Conservation (phyloP, 2,797 vertebrate genomes). For the Selene dorsalis region DNA sequence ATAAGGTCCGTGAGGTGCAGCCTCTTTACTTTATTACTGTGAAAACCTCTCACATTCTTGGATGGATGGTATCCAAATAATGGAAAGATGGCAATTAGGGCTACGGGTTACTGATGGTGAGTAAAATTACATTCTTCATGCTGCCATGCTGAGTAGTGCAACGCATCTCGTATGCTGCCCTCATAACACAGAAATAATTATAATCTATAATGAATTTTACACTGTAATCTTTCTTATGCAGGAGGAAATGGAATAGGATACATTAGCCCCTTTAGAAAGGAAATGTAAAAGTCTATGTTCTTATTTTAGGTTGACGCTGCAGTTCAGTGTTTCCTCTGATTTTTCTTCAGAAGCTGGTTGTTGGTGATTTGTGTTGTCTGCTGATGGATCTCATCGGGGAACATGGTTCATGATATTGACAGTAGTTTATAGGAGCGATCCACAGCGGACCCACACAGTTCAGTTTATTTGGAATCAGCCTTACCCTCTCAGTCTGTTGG, state of each 20-base stretch:
- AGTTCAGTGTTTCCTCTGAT: slow-evolving; percentile 6
- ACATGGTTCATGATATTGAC: background rate
- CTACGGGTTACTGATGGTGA: slow-evolving; percentile 55
- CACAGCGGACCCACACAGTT: background rate
- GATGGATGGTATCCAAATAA: slow-evolving; percentile 34
- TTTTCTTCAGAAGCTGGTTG: background rate
- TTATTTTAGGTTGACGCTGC: slow-evolving; percentile 27
- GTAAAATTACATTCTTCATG: slow-evolving; percentile 59
- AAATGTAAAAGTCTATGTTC: slow-evolving; percentile 47
- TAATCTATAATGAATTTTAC: slow-evolving; percentile 66
- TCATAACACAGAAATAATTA: slow-evolving; percentile 67
- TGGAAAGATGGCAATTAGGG: slow-evolving; percentile 45
- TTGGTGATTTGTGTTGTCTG: background rate
- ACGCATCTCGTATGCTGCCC: slow-evolving; percentile 40
- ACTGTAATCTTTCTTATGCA: slow-evolving; percentile 57
- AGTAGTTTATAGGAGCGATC: background rate
- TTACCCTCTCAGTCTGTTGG: background rate
- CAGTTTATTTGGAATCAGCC: slow-evolving; percentile 6
- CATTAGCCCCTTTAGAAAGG: slow-evolving; percentile 46
- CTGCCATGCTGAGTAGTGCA: slow-evolving; percentile 36
- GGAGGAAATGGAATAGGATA: slow-evolving; percentile 51
- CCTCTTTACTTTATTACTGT: slow-evolving; percentile 29
- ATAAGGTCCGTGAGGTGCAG: background rate
- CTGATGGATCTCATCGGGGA: background rate
- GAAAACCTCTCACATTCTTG: slow-evolving; percentile 22